Evolutionary conservation across 1,140 invertebrate genomes (phyloP), one percentile per base, ranked within the genome.

Genomic region (Propsilocerus akamusi): DNA sequence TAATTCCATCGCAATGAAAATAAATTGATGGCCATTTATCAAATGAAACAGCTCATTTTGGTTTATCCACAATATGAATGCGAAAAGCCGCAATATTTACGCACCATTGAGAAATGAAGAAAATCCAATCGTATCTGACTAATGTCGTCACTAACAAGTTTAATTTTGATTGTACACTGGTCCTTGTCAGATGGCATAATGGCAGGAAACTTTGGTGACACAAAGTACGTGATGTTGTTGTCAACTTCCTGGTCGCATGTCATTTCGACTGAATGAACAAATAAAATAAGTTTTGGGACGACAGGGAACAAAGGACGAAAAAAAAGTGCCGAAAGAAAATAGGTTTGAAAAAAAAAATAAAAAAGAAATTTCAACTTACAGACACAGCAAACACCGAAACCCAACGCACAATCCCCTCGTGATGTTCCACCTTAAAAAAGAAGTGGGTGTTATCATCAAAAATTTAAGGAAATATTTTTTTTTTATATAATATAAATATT

Each of bases 321-420:
- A 34, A 7, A 20, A 11, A 30, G 11, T 34, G 23, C 25, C n/a
- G 8, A 23, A 23, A 34, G 24, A 34, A 49, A 49, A 49, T 11
- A 47, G 5, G 25, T 25, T 5, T 22, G 1, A 5, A 25, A 20
- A 49, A 49, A 37, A 12, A 37, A 37, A 14, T 4, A 7, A 11
- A 2, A 48, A 26, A 48, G 11, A 49, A 4, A 17, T 30, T n/a
- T 5, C 8, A 51, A 82, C 83, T 83, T 64, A 85, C 86, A 88
- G 24, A 87, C 75, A 63, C 87, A 91, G 59, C 87, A 91, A n/a
- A 88, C 83, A 2, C 86, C 86, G 53, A 88, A 85, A 7, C 86
- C 85, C 51, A 85, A 72, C 0, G 86, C 85, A 58, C 86, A 90
- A 51, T 77, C 73, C 1, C 87, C 87, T 10, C 77, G 71, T 0